Conservation (phyloP, 2,113 vertebrate species). For the Amblyornis subalaris region DNA sequence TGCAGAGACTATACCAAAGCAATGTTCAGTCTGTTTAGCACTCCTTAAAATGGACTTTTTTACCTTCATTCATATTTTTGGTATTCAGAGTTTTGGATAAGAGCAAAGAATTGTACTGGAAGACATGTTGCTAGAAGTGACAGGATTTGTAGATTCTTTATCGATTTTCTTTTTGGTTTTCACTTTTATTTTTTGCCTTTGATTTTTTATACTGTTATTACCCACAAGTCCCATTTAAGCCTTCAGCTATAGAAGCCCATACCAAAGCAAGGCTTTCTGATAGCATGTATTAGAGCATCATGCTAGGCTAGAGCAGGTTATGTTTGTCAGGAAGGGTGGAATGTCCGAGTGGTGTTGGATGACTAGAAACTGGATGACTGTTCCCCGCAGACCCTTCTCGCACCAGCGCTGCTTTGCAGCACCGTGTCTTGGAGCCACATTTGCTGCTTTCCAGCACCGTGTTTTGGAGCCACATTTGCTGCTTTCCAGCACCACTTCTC, state of each 20-base stretch:
- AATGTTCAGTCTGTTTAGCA: neutral
- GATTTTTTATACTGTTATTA: neutral
- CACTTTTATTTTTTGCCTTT: neutral
- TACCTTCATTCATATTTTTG: neutral
- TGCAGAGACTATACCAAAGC: neutral
- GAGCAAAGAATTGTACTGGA: neutral
- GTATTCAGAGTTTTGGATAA: neutral
- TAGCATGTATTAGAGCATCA: neutral
- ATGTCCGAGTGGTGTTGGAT: neutral
- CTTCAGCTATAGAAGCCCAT: neutral
- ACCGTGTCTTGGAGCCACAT: accelerated
- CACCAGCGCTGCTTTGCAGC: accelerated
- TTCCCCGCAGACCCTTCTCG: neutral
- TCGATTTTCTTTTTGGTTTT: neutral
- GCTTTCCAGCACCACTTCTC: neutral
- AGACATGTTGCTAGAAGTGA: neutral
- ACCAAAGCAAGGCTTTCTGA: neutral
- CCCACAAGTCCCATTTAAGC: neutral
- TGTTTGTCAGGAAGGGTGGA: neutral
- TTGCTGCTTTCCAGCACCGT: neutral
- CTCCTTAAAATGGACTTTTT: neutral
- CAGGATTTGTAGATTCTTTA: neutral
- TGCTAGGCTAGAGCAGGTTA: neutral
- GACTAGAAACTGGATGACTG: neutral
- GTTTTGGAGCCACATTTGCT: accelerated